These are phyloP conservation scores for Heliconius ismenius DNA, from an alignment of 2,888 invertebrate genomes.

Conservation along the genomic window DNA sequence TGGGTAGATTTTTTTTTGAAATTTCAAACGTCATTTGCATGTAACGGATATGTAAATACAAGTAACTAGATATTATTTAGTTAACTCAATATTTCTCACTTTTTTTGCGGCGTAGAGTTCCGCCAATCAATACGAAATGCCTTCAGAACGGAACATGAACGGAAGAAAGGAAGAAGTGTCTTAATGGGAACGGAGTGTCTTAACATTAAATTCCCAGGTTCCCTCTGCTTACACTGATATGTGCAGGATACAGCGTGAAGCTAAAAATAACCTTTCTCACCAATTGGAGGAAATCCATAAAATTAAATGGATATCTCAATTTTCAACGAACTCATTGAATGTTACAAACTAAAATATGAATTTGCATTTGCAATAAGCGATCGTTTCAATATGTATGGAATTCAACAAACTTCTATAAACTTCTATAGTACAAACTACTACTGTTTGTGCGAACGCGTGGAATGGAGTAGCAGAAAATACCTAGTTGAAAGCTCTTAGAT, in stretches of 20 bases:
- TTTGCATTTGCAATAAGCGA: constrained; percentile 29
- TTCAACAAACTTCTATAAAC: constrained; percentile 15
- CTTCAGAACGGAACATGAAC: neutral
- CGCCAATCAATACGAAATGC: neutral
- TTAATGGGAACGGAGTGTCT: neutral
- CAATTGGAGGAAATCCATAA: neutral
- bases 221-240: neutral
- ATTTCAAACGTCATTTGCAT: no score
- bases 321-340: constrained; percentile 17
- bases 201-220: neutral
- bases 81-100: no score
- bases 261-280: neutral
- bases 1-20: no score
- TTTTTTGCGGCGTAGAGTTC: neutral
- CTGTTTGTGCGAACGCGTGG: constrained; percentile 4
- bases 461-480: constrained; percentile 9
- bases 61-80: no score
- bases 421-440: constrained; percentile 11
- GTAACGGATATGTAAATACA: no score
- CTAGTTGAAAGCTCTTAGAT: neutral
- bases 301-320: neutral
- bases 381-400: constrained; percentile 25
- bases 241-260: neutral
- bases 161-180: neutral
- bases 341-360: constrained; percentile 32